phyloP scores from a whole-genome alignment of 2,888 invertebrate genomes.

The Hemithea aestivaria region DNA sequence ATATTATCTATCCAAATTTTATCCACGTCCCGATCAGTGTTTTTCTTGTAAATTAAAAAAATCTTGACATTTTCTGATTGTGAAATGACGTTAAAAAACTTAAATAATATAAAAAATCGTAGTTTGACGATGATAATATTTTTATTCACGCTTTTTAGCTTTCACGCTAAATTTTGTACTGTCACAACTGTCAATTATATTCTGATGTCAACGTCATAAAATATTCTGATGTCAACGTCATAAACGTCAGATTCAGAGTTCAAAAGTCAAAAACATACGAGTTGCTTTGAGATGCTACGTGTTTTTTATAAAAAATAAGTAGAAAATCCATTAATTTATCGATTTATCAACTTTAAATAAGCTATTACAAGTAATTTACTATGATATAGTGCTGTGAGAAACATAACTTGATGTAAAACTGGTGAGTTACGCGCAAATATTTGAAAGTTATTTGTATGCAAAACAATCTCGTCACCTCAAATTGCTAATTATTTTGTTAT shows the following conservation, averaged over 20 bases:
- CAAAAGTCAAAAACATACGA: slow-evolving; percentile 9
- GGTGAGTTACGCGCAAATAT: slow-evolving; percentile 23
- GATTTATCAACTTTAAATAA: not conserved
- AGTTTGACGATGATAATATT: no score
- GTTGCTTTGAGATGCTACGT: slow-evolving; percentile 10
- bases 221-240: slow-evolving; percentile 7
- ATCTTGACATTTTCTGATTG: no score
- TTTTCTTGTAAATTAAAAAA: no score
- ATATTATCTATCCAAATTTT: no score
- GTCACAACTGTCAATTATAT: no score
- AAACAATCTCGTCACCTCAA: slow-evolving; percentile 11
- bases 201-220: no score
- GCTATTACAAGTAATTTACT: slow-evolving; percentile 2
- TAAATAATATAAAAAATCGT: no score
- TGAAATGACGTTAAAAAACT: no score
- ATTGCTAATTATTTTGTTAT: slow-evolving; percentile 16
- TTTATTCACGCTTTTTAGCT: no score
- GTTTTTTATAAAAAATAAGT: slow-evolving; percentile 11
- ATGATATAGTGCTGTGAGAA: slow-evolving; percentile 11
- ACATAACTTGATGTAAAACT: slow-evolving; percentile 6
- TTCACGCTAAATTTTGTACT: no score
- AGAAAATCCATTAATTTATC: slow-evolving; percentile 5
- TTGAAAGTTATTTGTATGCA: slow-evolving; percentile 20
- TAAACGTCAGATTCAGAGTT: not conserved
- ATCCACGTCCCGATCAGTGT: no score